Conservation (phyloP, 64 coral and sea anemone genomes). For the Hydrozoanthus tunicans region DNA sequence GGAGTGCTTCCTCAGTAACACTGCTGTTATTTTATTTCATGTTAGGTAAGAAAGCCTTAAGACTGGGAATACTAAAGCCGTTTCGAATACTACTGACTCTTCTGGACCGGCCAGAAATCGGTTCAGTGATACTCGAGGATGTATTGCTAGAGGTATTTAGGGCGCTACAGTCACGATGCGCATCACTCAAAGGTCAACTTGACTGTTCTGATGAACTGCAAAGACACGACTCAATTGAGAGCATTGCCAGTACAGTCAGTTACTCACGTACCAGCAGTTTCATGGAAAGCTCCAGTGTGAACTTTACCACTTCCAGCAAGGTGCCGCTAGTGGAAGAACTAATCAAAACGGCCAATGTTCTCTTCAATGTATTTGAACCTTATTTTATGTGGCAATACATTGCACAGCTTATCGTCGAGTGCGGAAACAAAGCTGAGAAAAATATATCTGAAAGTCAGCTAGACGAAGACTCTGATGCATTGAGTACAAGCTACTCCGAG, state of each 20-base stretch:
- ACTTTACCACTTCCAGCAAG: slow-evolving; percentile 42
- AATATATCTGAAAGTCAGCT: neutral
- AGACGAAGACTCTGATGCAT: slow-evolving; percentile 14
- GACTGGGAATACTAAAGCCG: slow-evolving; percentile 72
- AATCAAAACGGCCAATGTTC: slow-evolving; percentile 91
- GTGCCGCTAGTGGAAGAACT: slow-evolving; percentile 87
- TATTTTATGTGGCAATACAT: slow-evolving; percentile 99
- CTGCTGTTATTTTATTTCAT: neutral
- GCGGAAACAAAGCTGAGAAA: slow-evolving; percentile 34
- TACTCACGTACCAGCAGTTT: neutral
- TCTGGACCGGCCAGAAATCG: slow-evolving; percentile 93
- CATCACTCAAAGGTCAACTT: slow-evolving; percentile 11
- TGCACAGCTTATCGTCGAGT: slow-evolving; percentile 70
- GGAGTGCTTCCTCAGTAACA: neutral
- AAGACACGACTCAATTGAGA: slow-evolving; percentile 31
- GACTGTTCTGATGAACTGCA: slow-evolving; percentile 35
- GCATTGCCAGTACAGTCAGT: slow-evolving; percentile 3
- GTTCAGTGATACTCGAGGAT: slow-evolving; percentile 82
- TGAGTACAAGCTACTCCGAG: slow-evolving; percentile 68
- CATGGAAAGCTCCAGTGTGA: neutral
- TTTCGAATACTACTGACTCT: slow-evolving; percentile 91
- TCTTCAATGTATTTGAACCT: slow-evolving; percentile 97
- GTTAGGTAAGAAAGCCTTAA: slow-evolving; percentile 44
- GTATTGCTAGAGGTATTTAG: slow-evolving; percentile 89
- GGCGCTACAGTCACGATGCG: slow-evolving; percentile 8